phyloP scores from a whole-genome alignment of 2,888 invertebrate genomes.

The Plutella xylostella region DNA sequence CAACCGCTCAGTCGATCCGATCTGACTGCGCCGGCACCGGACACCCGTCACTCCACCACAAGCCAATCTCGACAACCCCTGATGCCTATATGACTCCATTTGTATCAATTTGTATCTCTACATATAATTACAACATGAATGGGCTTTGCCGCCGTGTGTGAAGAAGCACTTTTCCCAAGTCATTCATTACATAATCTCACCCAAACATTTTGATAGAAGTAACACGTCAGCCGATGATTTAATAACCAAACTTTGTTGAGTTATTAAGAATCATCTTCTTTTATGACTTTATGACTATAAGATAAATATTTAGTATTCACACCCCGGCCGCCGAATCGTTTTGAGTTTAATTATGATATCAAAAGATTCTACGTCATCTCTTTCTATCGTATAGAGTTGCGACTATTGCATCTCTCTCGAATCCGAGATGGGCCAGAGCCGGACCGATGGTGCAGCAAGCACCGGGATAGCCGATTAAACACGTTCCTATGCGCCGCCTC shows the following conservation, averaged over 20 bases:
- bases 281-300: conserved; percentile 46
- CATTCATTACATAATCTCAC: too few relatives aligned
- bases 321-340: conserved; percentile 26
- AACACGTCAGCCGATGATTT: conserved; percentile 33
- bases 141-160: too few relatives aligned
- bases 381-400: conserved; percentile 32
- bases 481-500: conserved; percentile 65
- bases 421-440: conserved; percentile 38
- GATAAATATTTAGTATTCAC: conserved; percentile 56
- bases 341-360: conserved; percentile 61
- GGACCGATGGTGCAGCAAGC: conserved; percentile 49
- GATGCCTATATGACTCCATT: too few relatives aligned
- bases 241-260: conserved; percentile 42
- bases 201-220: conserved; percentile 9
- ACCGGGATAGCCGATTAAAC: conserved; percentile 55
- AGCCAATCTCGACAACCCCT: too few relatives aligned
- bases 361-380: conserved; percentile 49
- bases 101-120: too few relatives aligned
- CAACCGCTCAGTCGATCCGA: neutral
- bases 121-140: too few relatives aligned
- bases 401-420: conserved; percentile 34
- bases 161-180: too few relatives aligned
- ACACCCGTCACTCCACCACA: too few relatives aligned
- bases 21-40: too few relatives aligned
- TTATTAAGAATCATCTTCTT: conserved; percentile 48